These are phyloP conservation scores for Pseudomyrmex gracilis DNA, from an alignment of 1,140 invertebrate genomes.

Conservation along the genomic window DNA sequence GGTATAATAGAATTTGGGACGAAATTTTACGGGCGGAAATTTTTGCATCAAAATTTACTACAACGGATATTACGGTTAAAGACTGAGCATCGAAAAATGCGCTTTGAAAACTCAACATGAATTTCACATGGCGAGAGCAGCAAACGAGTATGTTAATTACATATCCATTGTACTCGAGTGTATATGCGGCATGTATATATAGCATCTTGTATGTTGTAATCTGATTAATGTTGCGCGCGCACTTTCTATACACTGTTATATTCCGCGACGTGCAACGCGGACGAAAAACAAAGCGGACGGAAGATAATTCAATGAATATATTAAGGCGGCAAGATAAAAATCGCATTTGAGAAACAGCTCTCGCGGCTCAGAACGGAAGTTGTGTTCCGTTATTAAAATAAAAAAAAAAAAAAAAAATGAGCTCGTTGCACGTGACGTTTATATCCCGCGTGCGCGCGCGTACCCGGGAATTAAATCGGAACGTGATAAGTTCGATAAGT, in stretches of 20 bases:
- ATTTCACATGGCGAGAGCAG: neutral
- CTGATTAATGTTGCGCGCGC: constrained; percentile 18
- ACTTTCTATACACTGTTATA: constrained; percentile 5
- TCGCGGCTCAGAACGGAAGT: constrained; percentile 44
- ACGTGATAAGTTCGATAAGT: constrained; percentile 37
- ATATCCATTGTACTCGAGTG: too few relatives aligned
- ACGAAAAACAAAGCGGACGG: constrained; percentile 37
- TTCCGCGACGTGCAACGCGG: neutral
- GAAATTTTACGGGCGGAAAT: constrained; percentile 38
- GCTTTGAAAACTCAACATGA: constrained; percentile 22
- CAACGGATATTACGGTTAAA: constrained; percentile 17
- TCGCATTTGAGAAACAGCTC: constrained; percentile 48
- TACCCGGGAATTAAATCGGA: constrained; percentile 48
- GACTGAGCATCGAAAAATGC: constrained; percentile 19
- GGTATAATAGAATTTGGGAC: neutral
- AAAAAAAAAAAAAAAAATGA: constrained; percentile 38
- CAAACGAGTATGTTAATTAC: constrained; percentile 49
- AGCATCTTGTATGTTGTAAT: constrained; percentile 35
- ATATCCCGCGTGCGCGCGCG: constrained; percentile 50
- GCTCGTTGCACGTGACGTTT: constrained; percentile 52
- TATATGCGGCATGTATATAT: constrained; percentile 11
- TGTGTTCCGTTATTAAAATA: constrained; percentile 21
- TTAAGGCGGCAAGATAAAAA: constrained; percentile 48
- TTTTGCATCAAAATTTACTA: constrained; percentile 7
- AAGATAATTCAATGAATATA: constrained; percentile 60